These are phyloP conservation scores for Euclidia mi DNA, from an alignment of 2,888 invertebrate species.

Conservation along the genomic window DNA sequence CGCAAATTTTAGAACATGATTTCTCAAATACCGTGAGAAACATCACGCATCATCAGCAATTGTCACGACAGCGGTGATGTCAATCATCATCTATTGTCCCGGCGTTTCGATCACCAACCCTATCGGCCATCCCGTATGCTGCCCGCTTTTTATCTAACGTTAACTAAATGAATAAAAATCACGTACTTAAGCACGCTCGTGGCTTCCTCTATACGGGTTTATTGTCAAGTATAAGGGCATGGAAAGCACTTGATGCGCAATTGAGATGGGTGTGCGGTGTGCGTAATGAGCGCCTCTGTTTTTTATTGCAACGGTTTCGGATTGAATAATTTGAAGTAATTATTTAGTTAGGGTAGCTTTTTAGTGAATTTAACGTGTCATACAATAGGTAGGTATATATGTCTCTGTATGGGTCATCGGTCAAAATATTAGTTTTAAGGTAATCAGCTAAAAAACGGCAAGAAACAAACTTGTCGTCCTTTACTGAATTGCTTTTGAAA, in stretches of 20 bases:
- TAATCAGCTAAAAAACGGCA: no score
- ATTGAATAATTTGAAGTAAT: background rate
- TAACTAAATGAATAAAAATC: slow-evolving; percentile 68
- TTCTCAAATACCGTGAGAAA: slow-evolving; percentile 11
- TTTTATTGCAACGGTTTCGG: background rate
- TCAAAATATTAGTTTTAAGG: no score
- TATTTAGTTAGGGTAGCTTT: background rate
- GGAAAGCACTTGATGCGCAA: slow-evolving; percentile 24
- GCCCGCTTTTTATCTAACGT: slow-evolving; percentile 51
- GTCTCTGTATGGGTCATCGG: no score
- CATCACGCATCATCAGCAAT: slow-evolving; percentile 14
- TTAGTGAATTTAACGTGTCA: no score
- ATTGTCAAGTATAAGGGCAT: slow-evolving; percentile 61
- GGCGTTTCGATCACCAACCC: slow-evolving; percentile 13
- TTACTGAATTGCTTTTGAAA: no score
- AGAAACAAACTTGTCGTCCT: no score
- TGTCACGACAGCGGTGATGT: slow-evolving; percentile 34
- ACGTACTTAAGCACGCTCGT: slow-evolving; percentile 29
- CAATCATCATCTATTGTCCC: slow-evolving; percentile 27
- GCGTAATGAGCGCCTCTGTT: slow-evolving; percentile 1
- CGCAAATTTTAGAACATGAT: no score
- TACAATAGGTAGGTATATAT: no score
- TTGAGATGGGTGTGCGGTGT: slow-evolving; percentile 38
- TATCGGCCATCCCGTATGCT: slow-evolving; percentile 49
- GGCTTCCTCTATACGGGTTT: slow-evolving; percentile 63